Conservation (phyloP, 2,797 vertebrate genomes). For the Crax fasciolata region DNA sequence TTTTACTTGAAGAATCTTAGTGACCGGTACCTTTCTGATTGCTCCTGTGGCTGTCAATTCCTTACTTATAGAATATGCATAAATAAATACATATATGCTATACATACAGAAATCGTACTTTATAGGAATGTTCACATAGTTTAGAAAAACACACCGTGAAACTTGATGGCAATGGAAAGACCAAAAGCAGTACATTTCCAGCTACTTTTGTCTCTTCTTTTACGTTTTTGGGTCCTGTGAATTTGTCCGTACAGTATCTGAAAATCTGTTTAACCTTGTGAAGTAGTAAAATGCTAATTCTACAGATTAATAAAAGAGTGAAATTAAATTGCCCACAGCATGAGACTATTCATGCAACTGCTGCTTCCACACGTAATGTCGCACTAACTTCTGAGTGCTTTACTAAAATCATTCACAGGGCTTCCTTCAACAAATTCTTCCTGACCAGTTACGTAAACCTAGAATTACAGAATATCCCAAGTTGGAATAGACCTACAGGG, state of each 20-base stretch:
- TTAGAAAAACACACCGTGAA: background rate
- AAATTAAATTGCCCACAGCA: background rate
- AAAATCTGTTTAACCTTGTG: background rate
- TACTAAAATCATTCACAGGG: background rate
- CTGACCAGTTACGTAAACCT: background rate
- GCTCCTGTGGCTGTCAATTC: background rate
- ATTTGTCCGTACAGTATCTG: background rate
- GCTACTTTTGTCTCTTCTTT: background rate
- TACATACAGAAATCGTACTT: background rate
- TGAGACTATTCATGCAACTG: background rate
- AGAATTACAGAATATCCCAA: background rate
- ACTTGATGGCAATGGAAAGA: background rate
- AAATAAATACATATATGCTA: background rate
- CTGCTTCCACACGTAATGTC: background rate
- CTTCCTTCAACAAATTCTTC: background rate
- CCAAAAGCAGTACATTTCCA: background rate
- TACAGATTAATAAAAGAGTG: background rate
- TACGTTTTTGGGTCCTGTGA: background rate
- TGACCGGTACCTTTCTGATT: background rate
- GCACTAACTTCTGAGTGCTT: background rate
- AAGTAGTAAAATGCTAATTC: background rate
- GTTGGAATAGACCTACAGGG: background rate
- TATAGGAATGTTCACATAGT: fast-evolving
- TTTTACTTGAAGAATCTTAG: background rate
- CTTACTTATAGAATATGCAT: background rate